These are phyloP conservation scores for Lepidurus arcticus DNA, from an alignment of 1,140 invertebrate species.

Conservation along the genomic window DNA sequence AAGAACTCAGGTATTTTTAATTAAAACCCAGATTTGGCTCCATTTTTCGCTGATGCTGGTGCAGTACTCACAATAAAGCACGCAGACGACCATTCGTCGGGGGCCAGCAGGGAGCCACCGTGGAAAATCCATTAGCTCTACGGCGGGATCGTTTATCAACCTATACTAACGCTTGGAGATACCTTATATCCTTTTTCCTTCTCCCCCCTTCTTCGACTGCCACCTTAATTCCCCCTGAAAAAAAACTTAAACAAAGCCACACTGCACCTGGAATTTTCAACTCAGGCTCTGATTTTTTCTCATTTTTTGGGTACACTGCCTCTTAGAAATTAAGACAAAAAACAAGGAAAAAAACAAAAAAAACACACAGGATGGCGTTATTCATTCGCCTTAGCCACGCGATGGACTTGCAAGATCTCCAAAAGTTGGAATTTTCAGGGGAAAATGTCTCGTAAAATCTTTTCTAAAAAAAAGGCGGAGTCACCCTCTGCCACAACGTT, in stretches of 20 bases:
- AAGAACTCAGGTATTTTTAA: constrained; percentile 12
- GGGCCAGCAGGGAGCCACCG: constrained; percentile 19
- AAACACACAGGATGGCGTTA: neutral
- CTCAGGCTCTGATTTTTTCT: neutral
- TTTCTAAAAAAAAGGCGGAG: too few relatives aligned
- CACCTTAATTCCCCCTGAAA: neutral
- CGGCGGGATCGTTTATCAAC: constrained; percentile 20
- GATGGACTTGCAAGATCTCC: too few relatives aligned
- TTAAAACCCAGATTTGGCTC: constrained; percentile 13
- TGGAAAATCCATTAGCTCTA: constrained; percentile 22
- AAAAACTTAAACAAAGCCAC: neutral
- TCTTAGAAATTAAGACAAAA: neutral
- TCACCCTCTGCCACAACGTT: too few relatives aligned
- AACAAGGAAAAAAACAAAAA: neutral
- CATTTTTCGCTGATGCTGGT: constrained; percentile 11
- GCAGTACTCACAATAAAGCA: constrained; percentile 18
- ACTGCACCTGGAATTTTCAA: constrained; percentile 2
- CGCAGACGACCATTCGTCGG: constrained; percentile 16
- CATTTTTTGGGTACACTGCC: neutral
- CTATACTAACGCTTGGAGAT: constrained; percentile 4
- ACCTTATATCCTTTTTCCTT: neutral
- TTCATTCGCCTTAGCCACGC: neutral
- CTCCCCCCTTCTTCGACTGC: neutral
- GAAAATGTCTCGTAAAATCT: too few relatives aligned
- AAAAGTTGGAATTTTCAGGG: too few relatives aligned